Conservation (phyloP, 1,140 invertebrate genomes). For the Scaptomyza graminum region DNA sequence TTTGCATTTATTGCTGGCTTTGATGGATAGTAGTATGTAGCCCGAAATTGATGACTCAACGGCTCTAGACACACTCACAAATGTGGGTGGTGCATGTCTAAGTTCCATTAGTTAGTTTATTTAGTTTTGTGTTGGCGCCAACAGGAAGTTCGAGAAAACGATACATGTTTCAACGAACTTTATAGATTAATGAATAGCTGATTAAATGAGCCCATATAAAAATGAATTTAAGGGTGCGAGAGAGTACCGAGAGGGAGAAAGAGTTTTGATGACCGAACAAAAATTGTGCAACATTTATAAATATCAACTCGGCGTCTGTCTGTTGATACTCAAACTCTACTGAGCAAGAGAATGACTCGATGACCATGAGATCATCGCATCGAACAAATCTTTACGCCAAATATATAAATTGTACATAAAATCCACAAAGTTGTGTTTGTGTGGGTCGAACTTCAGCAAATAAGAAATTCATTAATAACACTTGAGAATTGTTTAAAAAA, state of each 20-base stretch:
- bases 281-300: slow-evolving; percentile 39
- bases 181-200: slow-evolving; percentile 53
- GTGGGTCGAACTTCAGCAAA: not conserved
- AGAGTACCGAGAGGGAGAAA: not conserved
- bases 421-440: slow-evolving; percentile 1
- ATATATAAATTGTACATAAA: not conserved
- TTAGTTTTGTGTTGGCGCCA: slow-evolving; percentile 17
- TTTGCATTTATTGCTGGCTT: slow-evolving; percentile 35
- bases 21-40: slow-evolving; percentile 15
- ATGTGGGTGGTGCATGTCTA: slow-evolving; percentile 61
- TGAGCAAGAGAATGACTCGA: slow-evolving; percentile 32
- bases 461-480: slow-evolving; percentile 11
- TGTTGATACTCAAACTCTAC: slow-evolving; percentile 26
- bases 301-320: slow-evolving; percentile 36
- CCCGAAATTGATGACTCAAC: slow-evolving; percentile 60
- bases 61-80: slow-evolving; percentile 23
- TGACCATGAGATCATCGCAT: slow-evolving; percentile 55
- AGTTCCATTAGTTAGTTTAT: slow-evolving; percentile 57
- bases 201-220: slow-evolving; percentile 9
- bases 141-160: slow-evolving; percentile 60
- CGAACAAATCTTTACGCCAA: slow-evolving; percentile 3
- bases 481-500: not conserved
- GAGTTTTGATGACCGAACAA: slow-evolving; percentile 1
- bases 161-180: slow-evolving; percentile 30
- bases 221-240: not conserved